Percentiles rank a stretch among this genome's conserved stretches.
These are phyloP conservation scores for Heterodera filipjevi DNA, from an alignment of 2,888 invertebrate species.

Conservation along the genomic window DNA sequence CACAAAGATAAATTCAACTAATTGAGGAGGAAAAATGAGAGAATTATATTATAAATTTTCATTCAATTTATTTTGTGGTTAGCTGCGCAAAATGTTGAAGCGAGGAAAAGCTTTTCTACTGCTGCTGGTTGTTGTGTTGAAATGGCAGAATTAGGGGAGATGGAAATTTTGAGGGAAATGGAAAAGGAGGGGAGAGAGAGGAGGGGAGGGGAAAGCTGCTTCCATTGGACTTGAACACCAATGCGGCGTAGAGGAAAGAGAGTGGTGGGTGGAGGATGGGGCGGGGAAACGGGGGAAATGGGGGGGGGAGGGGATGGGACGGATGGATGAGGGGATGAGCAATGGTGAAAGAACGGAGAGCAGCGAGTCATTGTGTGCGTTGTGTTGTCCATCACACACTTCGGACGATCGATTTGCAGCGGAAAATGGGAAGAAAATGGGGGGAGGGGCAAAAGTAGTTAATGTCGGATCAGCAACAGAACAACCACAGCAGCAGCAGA, in stretches of 20 bases:
- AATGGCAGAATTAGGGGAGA: background rate
- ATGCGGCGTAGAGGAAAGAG: background rate
- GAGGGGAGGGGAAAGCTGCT: background rate
- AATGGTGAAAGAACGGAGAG: conserved; percentile 6
- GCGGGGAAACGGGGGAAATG: background rate
- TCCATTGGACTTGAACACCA: conserved; percentile 10
- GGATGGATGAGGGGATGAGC: background rate
- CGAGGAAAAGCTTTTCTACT: background rate
- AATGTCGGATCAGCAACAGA: background rate
- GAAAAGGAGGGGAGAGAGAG: background rate
- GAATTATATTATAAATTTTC: too few species aligned
- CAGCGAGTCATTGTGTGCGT: conserved; percentile 1
- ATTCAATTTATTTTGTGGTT: too few species aligned
- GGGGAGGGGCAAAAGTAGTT: background rate
- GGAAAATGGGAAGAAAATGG: background rate
- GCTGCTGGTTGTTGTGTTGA: background rate
- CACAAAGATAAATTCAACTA: too few species aligned
- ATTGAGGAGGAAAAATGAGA: too few species aligned
- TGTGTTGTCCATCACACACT: conserved; percentile 1
- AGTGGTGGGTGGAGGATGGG: background rate
- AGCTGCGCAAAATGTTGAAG: background rate
- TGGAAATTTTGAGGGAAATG: background rate
- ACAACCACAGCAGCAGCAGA: background rate
- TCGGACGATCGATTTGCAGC: conserved; percentile 19
- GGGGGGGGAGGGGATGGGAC: background rate